Evolutionary conservation across 2,888 invertebrate genomes (phyloP), one percentile per base, ranked within the genome.

Genomic region (Dione vanillae): DNA sequence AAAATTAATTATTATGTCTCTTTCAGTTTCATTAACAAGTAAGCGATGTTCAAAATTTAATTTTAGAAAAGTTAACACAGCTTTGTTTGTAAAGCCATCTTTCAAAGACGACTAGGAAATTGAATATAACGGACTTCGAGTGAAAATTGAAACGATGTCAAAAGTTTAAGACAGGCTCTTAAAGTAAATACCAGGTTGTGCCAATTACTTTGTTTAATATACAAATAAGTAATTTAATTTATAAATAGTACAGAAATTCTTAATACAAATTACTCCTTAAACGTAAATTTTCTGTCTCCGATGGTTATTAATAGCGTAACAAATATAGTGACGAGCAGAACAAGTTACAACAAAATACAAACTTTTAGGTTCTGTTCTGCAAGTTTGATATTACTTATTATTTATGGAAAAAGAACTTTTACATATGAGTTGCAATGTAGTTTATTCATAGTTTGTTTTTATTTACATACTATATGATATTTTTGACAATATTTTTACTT

Each of bases 101-200:
- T 71, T 59, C 67, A 40, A 68, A 61, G 68, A 59, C 16, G 59
- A 51, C 67, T 37, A 66, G 71, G 71, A 71, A 71, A 71, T 68
- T 71, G 59, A 71, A 68, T 71, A 68, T 40, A 49, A 58, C 27
- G 47, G 68, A 71, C 68, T 71, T 71, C 19, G 52, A 68, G 68
- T 37, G 52, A 59, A 65, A 64, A 68, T 68, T 65, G 59, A 71
- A 68, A 68, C 58, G 43, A 65, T 68, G 52, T 45, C 67, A 47
- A 67, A 68, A 68, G 58, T 65, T 71, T 61, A 45, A 41, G 27
- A 62, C 52, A 20, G 58, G 61, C 35, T 45, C 41, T 61, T 68
- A 62, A 43, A 52, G 61, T 61, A 61, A 61, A 61, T 20, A 68
- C 52, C 51, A 16, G 35, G 35, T 52, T 61, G 27, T 56, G 27